phyloP scores from a whole-genome alignment of 2,888 invertebrate species.

The Lordiphosa fenestrarum region DNA sequence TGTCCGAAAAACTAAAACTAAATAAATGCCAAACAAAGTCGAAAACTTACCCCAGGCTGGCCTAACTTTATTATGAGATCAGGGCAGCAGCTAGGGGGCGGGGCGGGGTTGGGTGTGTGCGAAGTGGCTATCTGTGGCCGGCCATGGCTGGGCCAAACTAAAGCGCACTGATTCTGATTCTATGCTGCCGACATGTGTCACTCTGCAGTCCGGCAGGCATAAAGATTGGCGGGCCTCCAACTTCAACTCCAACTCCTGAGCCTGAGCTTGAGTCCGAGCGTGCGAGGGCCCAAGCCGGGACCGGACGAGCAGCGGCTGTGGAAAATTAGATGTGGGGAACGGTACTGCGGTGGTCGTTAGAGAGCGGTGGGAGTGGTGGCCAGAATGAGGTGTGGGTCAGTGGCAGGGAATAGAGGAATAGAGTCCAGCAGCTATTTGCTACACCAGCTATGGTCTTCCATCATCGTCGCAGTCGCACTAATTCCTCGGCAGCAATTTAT shows the following conservation, averaged over 20 bases:
- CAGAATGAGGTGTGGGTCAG: slow-evolving; percentile 3
- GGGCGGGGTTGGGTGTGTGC: slow-evolving; percentile 11
- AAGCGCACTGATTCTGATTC: slow-evolving; percentile 72
- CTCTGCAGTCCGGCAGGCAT: slow-evolving; percentile 74
- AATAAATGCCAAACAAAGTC: slow-evolving; percentile 73
- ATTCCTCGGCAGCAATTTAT: slow-evolving; percentile 77
- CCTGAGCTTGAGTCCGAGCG: slow-evolving; percentile 3
- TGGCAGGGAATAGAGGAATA: slow-evolving; percentile 49
- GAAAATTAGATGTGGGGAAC: slow-evolving; percentile 77
- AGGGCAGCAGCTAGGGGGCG: not conserved
- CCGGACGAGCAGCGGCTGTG: slow-evolving; percentile 16
- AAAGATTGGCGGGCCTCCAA: slow-evolving; percentile 68
- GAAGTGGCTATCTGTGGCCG: slow-evolving; percentile 58
- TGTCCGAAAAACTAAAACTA: slow-evolving; percentile 65
- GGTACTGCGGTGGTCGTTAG: slow-evolving; percentile 45
- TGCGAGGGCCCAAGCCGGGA: slow-evolving; percentile 9
- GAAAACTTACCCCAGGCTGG: slow-evolving; percentile 46
- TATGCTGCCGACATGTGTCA: slow-evolving; percentile 79
- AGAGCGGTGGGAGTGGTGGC: slow-evolving; percentile 28
- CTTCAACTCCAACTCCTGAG: slow-evolving; percentile 2
- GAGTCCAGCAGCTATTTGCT: too few relatives aligned
- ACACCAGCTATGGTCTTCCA: slow-evolving; percentile 53
- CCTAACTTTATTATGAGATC: slow-evolving; percentile 67
- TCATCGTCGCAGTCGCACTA: slow-evolving; percentile 71
- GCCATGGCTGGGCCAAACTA: slow-evolving; percentile 62